A percentile compares a stretch with the other conserved stretches of the same genome.
Evolutionary conservation across 2,113 vertebrate genomes (phyloP).

Genomic region (Opisthocomus hoazin): DNA sequence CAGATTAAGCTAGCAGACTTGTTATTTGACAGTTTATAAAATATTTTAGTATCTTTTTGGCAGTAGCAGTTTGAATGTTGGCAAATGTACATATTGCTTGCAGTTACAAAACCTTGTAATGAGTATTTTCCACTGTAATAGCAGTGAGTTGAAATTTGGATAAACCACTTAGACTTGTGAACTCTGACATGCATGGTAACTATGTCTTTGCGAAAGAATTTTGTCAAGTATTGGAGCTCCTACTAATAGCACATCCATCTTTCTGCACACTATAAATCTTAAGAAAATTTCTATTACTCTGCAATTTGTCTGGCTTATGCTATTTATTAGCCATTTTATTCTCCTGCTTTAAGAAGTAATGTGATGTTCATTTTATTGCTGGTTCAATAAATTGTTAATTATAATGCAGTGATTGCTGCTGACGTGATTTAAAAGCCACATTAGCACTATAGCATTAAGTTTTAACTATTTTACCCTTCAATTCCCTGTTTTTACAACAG

Average conservation of each 20-base stretch:
- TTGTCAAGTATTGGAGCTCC: constrained; percentile 82
- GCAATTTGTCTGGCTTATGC: constrained; percentile 89
- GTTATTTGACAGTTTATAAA: constrained; percentile 83
- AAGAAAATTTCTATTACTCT: constrained; percentile 89
- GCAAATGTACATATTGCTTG: constrained; percentile 72
- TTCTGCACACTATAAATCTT: constrained; percentile 86
- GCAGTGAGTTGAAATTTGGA: constrained; percentile 79
- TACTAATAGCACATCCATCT: constrained; percentile 87
- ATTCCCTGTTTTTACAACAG: constrained; percentile 86
- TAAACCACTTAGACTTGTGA: constrained; percentile 82
- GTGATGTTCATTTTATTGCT: constrained; percentile 90
- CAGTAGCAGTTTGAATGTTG: constrained; percentile 78
- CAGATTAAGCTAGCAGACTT: constrained; percentile 78
- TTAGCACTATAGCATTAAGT: constrained; percentile 87
- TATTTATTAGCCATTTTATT: constrained; percentile 90
- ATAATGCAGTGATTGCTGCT: constrained; percentile 89
- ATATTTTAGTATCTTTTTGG: constrained; percentile 82
- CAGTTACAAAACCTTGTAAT: constrained; percentile 75
- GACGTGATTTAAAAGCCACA: constrained; percentile 89
- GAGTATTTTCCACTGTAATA: constrained; percentile 78
- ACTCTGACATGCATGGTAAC: constrained; percentile 81
- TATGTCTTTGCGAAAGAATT: constrained; percentile 80
- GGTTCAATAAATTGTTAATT: constrained; percentile 93
- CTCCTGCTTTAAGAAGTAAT: constrained; percentile 88
- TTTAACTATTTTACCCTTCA: constrained; percentile 88